Conservation (phyloP, 2,888 invertebrate genomes). For the Agrotis ipsilon region DNA sequence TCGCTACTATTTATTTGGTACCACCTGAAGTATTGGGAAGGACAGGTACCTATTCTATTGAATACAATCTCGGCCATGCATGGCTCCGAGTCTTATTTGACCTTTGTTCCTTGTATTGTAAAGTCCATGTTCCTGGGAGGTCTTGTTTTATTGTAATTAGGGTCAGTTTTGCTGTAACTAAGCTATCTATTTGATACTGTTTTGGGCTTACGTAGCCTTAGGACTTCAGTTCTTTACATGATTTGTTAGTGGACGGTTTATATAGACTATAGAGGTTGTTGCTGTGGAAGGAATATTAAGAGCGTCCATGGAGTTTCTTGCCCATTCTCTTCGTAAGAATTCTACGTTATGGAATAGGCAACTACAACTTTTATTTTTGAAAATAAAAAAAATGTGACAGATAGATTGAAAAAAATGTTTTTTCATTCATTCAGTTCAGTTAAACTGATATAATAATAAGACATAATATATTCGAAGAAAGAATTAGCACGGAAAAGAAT, state of each 20-base stretch:
- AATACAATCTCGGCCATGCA: slow-evolving; percentile 60
- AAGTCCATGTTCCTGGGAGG: slow-evolving; percentile 62
- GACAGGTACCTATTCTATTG: slow-evolving; percentile 59
- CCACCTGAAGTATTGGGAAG: slow-evolving; percentile 65
- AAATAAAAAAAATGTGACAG: too few species aligned
- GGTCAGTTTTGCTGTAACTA: slow-evolving; percentile 49
- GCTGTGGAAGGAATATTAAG: slow-evolving; percentile 14
- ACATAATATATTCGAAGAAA: background rate
- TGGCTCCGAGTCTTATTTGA: slow-evolving; percentile 57
- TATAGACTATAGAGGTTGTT: slow-evolving; percentile 7
- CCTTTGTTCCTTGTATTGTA: slow-evolving; percentile 56
- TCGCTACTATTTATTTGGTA: slow-evolving; percentile 78
- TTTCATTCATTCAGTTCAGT: too few species aligned
- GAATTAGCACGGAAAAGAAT: rapidly evolving
- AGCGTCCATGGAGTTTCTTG: too few species aligned
- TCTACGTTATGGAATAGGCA: too few species aligned
- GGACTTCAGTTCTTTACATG: slow-evolving; percentile 22
- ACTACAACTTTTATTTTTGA: too few species aligned
- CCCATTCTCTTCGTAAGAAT: too few species aligned
- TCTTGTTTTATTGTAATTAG: slow-evolving; percentile 65
- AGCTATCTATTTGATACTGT: slow-evolving; percentile 50
- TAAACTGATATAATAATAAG: too few species aligned
- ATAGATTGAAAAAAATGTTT: too few species aligned
- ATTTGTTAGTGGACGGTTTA: slow-evolving; percentile 1
- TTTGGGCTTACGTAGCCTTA: slow-evolving; percentile 43